phyloP scores from a whole-genome alignment of 2,888 invertebrate genomes.

The Nomada flava region DNA sequence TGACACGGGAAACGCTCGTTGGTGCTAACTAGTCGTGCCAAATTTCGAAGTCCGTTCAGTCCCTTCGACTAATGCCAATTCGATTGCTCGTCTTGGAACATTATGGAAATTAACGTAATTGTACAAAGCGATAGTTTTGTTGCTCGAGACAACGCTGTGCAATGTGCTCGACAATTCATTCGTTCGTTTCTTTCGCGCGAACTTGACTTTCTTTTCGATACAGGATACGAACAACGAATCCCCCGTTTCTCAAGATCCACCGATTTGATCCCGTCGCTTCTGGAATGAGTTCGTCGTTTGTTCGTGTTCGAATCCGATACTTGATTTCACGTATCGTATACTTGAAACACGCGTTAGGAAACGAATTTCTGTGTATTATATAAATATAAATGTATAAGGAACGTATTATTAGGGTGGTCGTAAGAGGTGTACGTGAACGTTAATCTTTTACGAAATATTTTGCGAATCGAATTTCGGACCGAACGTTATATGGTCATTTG shows the following conservation, averaged over 20 bases:
- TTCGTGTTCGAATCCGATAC: constrained; percentile 43
- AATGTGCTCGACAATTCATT: neutral
- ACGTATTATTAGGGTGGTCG: constrained; percentile 8
- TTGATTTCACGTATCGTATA: constrained; percentile 37
- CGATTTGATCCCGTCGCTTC: neutral
- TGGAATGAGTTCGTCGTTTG: neutral
- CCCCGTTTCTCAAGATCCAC: neutral
- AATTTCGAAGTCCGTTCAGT: constrained; percentile 27
- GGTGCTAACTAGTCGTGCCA: constrained; percentile 54
- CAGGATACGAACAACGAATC: neutral
- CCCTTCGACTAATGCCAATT: constrained; percentile 23
- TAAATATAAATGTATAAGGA: constrained; percentile 65
- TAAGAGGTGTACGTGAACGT: constrained; percentile 12
- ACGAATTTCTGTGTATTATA: constrained; percentile 62
- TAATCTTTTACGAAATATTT: neutral
- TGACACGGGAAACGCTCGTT: neutral
- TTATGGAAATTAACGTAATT: neutral
- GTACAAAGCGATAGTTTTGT: neutral
- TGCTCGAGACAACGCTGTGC: neutral
- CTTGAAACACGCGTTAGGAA: constrained; percentile 41
- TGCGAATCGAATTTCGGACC: neutral
- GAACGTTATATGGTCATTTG: neutral
- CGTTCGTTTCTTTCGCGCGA: neutral
- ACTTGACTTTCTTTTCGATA: too few relatives aligned
- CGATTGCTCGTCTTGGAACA: neutral